phyloP scores from a whole-genome alignment of 2,113 vertebrate species.

The Monarcha castaneiventris region DNA sequence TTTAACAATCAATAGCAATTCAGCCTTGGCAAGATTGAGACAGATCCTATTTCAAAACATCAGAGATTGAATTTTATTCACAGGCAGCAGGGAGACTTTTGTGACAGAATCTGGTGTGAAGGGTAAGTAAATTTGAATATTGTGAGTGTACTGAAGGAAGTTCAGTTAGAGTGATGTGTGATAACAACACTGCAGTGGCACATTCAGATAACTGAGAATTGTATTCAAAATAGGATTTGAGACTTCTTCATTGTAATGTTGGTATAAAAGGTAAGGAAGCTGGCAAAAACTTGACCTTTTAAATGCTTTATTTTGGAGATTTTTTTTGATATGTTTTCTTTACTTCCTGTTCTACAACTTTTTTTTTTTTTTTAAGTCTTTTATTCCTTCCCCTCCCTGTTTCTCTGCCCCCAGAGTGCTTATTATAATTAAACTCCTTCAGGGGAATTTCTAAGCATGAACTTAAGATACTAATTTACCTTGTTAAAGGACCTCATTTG shows the following conservation, averaged over 20 bases:
- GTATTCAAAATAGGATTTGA: neutral
- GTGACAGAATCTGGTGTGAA: neutral
- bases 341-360: neutral
- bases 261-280: neutral
- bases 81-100: neutral
- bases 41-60: neutral
- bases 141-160: neutral
- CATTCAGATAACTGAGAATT: neutral
- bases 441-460: neutral
- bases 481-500: neutral
- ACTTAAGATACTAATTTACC: neutral
- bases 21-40: neutral
- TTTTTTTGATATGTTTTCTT: neutral
- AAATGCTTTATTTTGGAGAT: neutral
- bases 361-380: neutral
- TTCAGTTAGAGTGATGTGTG: neutral
- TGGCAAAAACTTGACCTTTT: neutral
- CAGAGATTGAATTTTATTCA: conserved; percentile 10
- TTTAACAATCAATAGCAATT: conserved; percentile 17
- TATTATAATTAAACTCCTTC: neutral
- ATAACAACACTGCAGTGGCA: neutral
- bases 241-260: neutral
- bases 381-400: neutral
- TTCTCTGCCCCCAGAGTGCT: neutral
- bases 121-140: neutral